Evolutionary conservation across 2,888 invertebrate species (phyloP), one percentile per base, ranked within the genome.

Genomic region (Blastobasis adustella): DNA sequence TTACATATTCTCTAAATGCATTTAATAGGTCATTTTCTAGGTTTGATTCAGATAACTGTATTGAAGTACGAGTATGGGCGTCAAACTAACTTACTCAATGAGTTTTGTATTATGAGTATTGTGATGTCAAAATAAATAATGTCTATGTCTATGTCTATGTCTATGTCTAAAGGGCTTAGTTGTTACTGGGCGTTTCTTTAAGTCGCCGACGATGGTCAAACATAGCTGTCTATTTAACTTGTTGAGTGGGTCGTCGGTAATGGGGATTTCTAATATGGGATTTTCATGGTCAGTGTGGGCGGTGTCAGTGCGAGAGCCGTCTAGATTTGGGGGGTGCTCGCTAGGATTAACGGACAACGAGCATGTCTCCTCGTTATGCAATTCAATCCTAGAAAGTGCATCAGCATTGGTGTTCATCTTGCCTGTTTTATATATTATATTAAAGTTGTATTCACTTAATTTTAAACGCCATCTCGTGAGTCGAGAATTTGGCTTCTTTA

Each of bases 161-260:
- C n/a, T n/a, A n/a, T n/a, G n/a, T n/a, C n/a, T n/a, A n/a, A 59
- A 59, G 3, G 58, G 54, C 38, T 56, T 58, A 0, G 54, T 52
- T 8, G 54, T 52, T 9, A 37, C 50, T 5, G 54, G 46, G 44
- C 43, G 40, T 46, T 40, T n/a, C 10, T 55, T 58, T 10, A 56
- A 47, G 47, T 58, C 55, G 23, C 46, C 53, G 5, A 57, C 52
- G 50, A 49, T 51, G 6, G 47, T 53, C 10, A 49, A 37, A 47
- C 44, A 57, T 52, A 56, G 51, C 45, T 55, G 58, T 48, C 52
- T 51, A 8, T 51, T 47, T n/a, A 58, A 57, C 49, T 52, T 56
- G 41, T 57, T 53, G 8, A 55, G 43, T 7, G 57, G 52, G 36
- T 57, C 55, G 49, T 59, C 57, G 10, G 54, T 50, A 6, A 55